Percentiles rank a stretch among this genome's conserved stretches.
Evolutionary conservation across 2,797 vertebrate species (phyloP).

Genomic region (Perodicticus potto): DNA sequence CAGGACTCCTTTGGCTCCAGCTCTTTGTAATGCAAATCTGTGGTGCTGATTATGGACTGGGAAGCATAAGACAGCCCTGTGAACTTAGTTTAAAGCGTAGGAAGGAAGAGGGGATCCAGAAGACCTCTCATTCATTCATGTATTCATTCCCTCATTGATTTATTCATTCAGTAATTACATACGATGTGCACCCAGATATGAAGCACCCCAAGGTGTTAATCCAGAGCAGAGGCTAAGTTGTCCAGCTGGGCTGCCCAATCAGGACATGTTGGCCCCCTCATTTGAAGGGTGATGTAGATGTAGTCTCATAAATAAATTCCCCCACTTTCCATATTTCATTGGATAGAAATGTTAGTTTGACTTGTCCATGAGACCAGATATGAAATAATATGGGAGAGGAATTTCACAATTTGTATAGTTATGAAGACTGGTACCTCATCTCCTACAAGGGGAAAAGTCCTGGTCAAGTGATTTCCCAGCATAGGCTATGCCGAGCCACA

Average conservation of each 20-base stretch:
- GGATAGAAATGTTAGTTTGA: not conserved
- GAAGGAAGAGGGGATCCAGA: not conserved
- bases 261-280: not conserved
- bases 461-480: not conserved
- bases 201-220: not conserved
- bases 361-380: not conserved
- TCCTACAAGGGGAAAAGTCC: not conserved
- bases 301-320: not conserved
- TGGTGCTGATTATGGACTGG: not conserved
- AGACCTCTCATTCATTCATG: not conserved
- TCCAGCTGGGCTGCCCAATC: not conserved
- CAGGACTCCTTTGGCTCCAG: not conserved
- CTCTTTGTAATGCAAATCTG: not conserved
- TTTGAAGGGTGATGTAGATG: not conserved
- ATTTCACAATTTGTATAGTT: not conserved
- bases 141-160: not conserved
- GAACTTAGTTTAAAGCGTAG: not conserved
- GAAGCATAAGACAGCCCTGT: not conserved
- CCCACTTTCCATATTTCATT: not conserved
- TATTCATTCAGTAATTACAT: not conserved
- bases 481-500: not conserved
- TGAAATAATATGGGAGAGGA: not conserved
- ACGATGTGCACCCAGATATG: not conserved
- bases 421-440: not conserved
- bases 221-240: not conserved